Evolutionary conservation across 2,888 invertebrate genomes (phyloP).

Genomic region (Artemia sp.): DNA sequence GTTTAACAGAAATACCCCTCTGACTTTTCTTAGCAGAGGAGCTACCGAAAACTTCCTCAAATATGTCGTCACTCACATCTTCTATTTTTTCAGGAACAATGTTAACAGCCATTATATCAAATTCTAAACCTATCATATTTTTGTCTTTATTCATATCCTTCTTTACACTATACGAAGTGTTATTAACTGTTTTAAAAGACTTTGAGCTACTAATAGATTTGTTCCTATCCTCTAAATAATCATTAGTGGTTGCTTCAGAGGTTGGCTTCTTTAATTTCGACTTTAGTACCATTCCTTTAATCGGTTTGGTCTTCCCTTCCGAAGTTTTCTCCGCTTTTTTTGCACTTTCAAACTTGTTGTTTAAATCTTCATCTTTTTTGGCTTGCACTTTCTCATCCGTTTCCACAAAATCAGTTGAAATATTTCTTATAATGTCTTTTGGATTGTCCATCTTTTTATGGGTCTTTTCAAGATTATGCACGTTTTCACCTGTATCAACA

Average conservation of each 20-base stretch:
- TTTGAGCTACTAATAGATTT: neutral
- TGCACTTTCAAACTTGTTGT: no score
- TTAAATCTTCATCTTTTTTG: no score
- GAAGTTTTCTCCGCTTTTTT: no score
- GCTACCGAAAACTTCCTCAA: neutral
- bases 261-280: neutral
- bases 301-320: neutral
- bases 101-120: neutral
- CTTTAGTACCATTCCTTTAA: neutral
- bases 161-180: neutral
- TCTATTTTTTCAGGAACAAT: neutral
- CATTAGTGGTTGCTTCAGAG: neutral
- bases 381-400: neutral
- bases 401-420: neutral
- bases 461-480: neutral
- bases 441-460: neutral
- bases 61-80: neutral
- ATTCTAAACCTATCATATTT: neutral
- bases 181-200: neutral
- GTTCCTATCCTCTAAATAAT: no score
- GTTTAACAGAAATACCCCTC: no score
- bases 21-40: no score
- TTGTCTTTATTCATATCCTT: neutral
- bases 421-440: neutral
- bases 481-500: neutral